These are phyloP conservation scores for Cercopithecus mona DNA, from an alignment of 2,113 vertebrate species.

Conservation along the genomic window DNA sequence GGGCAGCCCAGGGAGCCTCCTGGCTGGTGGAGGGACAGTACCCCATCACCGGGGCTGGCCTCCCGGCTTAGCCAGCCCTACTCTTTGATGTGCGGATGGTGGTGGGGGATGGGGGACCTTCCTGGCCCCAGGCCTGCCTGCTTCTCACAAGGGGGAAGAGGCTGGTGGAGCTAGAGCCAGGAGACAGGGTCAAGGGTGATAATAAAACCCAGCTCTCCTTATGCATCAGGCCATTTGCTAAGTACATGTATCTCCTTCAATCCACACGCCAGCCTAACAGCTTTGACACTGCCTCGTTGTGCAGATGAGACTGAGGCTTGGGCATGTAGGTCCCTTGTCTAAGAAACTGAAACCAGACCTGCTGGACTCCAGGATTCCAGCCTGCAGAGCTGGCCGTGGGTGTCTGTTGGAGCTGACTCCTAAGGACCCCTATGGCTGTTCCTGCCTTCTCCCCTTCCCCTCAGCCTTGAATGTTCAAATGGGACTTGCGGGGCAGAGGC, in stretches of 20 bases:
- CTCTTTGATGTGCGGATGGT: constrained; percentile 57
- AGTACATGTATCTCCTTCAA: neutral
- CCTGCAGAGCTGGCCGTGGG: neutral
- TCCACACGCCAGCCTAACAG: too few species aligned
- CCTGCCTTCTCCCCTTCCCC: too few species aligned
- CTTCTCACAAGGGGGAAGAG: neutral
- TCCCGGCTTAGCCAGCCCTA: neutral
- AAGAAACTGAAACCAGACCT: neutral
- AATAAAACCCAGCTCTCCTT: neutral
- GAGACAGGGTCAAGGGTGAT: neutral
- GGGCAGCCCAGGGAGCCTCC: neutral
- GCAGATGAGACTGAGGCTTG: neutral
- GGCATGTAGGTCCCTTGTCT: neutral
- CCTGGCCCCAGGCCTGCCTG: neutral
- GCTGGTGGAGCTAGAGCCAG: neutral
- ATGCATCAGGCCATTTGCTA: neutral
- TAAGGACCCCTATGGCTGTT: neutral
- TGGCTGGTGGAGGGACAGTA: neutral
- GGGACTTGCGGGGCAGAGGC: neutral
- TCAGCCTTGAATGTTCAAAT: neutral
- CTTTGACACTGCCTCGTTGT: accelerated
- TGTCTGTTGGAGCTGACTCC: neutral
- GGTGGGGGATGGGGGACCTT: neutral
- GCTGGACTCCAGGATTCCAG: neutral
- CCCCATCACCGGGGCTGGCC: neutral